Percentiles rank a stretch among this genome's conserved stretches.
phyloP scores from a whole-genome alignment of 2,797 vertebrate genomes.

The Centroberyx gerrardi region DNA sequence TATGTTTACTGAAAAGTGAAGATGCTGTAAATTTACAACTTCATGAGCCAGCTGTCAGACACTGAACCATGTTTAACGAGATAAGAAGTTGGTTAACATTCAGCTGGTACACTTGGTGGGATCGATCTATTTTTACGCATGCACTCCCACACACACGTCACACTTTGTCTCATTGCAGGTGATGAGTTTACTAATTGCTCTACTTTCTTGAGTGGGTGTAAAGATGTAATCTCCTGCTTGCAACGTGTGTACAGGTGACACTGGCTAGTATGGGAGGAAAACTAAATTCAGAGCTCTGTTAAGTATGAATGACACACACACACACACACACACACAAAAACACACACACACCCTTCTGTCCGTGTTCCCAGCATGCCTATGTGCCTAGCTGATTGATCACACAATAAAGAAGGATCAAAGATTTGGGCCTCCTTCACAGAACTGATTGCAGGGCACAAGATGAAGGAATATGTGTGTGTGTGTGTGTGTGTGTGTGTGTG shows the following conservation, averaged over 20 bases:
- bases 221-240: slow-evolving; percentile 37
- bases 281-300: slow-evolving; percentile 28
- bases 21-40: background rate
- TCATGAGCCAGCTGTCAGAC: background rate
- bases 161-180: slow-evolving; percentile 31
- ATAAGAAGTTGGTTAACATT: slow-evolving; percentile 2
- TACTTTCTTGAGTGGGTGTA: slow-evolving; percentile 49
- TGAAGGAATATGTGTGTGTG: slow-evolving; percentile 41
- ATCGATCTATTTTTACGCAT: slow-evolving; percentile 38
- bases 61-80: slow-evolving; percentile 3
- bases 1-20: too few relatives aligned
- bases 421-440: slow-evolving; percentile 52
- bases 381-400: slow-evolving; percentile 46
- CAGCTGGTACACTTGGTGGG: slow-evolving; percentile 23
- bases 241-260: slow-evolving; percentile 37
- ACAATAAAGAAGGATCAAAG: slow-evolving; percentile 53
- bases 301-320: background rate
- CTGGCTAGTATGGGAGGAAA: slow-evolving; percentile 6
- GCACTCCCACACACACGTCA: slow-evolving; percentile 26
- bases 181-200: slow-evolving; percentile 59
- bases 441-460: slow-evolving; percentile 37
- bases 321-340: background rate
- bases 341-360: slow-evolving; percentile 2
- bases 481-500: slow-evolving; percentile 25
- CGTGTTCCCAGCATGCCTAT: slow-evolving; percentile 39